These are phyloP conservation scores for Cephus nigrinus DNA, from an alignment of 2,888 invertebrate genomes.

Conservation along the genomic window DNA sequence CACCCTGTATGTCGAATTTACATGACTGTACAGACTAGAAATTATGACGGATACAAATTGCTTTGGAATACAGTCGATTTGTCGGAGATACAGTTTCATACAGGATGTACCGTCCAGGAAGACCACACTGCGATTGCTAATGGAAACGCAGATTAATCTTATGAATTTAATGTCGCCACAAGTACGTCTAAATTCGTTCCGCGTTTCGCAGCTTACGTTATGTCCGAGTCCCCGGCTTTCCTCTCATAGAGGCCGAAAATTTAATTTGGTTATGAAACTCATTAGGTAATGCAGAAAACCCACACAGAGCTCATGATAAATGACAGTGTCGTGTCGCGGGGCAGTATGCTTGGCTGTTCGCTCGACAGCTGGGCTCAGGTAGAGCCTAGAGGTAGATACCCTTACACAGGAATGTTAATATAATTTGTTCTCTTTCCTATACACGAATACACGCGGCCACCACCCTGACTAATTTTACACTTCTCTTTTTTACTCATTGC, in stretches of 20 bases:
- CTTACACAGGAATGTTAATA: constrained; percentile 53
- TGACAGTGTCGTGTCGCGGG: constrained; percentile 53
- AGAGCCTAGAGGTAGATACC: constrained; percentile 42
- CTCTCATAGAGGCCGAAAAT: constrained; percentile 41
- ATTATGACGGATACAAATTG: background rate
- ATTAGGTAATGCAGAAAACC: constrained; percentile 55
- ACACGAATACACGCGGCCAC: background rate
- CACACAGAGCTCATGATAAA: constrained; percentile 51
- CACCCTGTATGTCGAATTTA: background rate
- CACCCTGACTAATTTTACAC: background rate
- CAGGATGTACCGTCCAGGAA: background rate
- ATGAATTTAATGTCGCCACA: constrained; percentile 43
- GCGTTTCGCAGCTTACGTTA: background rate
- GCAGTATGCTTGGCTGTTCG: constrained; percentile 44
- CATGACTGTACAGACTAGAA: background rate
- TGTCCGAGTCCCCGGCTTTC: background rate
- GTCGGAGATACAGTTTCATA: background rate
- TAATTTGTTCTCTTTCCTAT: constrained; percentile 38
- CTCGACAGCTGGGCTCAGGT: constrained; percentile 48
- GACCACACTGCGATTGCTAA: constrained; percentile 25
- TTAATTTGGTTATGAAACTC: constrained; percentile 55
- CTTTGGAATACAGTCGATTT: background rate
- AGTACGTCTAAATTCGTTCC: background rate
- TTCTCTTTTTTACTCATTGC: background rate
- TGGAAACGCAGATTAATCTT: constrained; percentile 54